Evolutionary conservation across 2,888 invertebrate genomes (phyloP), one percentile per base, ranked within the genome.

Genomic region (Rutpela maculata): DNA sequence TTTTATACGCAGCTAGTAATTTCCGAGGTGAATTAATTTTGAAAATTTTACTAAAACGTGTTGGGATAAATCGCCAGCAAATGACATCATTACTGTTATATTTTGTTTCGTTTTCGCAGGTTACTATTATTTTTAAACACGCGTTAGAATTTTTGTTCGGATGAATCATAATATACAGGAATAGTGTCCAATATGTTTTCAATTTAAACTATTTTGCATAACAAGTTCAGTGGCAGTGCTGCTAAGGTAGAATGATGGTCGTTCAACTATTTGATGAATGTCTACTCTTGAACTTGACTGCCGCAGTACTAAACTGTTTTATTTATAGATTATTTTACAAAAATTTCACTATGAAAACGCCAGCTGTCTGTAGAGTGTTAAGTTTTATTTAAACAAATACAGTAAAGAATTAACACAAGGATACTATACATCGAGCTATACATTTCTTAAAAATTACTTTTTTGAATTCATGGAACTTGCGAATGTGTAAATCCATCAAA

Each of bases 11-110:
- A 15, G 26, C 17, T 10, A 19, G 26, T 6, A 57, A 31, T 69
- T 67, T 19, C 35, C 57, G 9, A 12, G 11, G 35, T 35, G 11
- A 35, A 69, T 69, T 38, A 38, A 59, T 26, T 68, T 56, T 31
- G 68, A 31, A 17, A n/a, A 31, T 59, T 59, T 59, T 57, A 19
- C 35, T 60, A 38, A 19, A 38, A 15, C 19, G 10, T 19, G 43
- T 65, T 19, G 38, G 38, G 26, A 65, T 18, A 26, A 38, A 70
- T 70, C 70, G 70, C 70, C 70, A 70, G 43, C 60, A 22, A 70
- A 60, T 70, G 70, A 70, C 70, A 70, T 70, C 70, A 70, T 70
- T 70, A 70, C 60, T 70, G 70, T 70, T 60, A 60, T 17, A 69
- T 35, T 38, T 59, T 69, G 17, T 59, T 70, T 70, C 59, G 60